A percentile compares a stretch with the other conserved stretches of the same genome.
These are phyloP conservation scores for Tuta absoluta DNA, from an alignment of 2,888 invertebrate genomes.

Conservation along the genomic window DNA sequence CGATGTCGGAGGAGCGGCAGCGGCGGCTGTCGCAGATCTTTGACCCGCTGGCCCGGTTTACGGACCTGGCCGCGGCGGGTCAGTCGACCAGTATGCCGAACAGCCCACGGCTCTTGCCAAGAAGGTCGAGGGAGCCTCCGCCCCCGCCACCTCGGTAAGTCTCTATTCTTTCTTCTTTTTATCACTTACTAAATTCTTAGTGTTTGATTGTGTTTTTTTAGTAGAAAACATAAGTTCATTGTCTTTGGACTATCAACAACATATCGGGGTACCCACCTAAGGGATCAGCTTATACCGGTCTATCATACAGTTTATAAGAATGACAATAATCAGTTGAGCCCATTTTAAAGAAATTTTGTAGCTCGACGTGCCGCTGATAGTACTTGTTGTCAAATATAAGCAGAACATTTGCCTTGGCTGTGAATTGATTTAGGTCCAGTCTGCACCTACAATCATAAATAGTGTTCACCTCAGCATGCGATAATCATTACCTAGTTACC, in stretches of 20 bases:
- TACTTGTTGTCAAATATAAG: neutral
- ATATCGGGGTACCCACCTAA: too few relatives aligned
- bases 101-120: slow-evolving; percentile 86
- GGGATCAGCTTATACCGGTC: too few relatives aligned
- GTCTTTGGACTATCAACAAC: too few relatives aligned
- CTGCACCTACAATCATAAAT: neutral
- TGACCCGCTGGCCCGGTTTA: slow-evolving; percentile 89
- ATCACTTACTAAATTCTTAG: neutral
- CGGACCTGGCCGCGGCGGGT: slow-evolving; percentile 83
- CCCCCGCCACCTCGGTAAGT: slow-evolving; percentile 75
- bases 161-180: neutral
- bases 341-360: too few relatives aligned
- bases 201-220: too few relatives aligned
- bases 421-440: neutral
- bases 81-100: slow-evolving; percentile 84
- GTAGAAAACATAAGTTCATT: too few relatives aligned
- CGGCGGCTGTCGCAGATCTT: slow-evolving; percentile 91
- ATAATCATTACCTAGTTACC: slow-evolving; percentile 1
- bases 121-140: slow-evolving; percentile 75
- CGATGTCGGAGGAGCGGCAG: slow-evolving; percentile 85
- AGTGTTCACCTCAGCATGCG: neutral
- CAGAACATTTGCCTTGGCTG: neutral
- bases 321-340: too few relatives aligned
- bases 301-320: too few relatives aligned
- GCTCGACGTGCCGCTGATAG: too few relatives aligned